A percentile compares a stretch with the other conserved stretches of the same genome.
These are phyloP conservation scores for Ellobium chinense DNA, from an alignment of 2,888 invertebrate genomes.

Conservation along the genomic window DNA sequence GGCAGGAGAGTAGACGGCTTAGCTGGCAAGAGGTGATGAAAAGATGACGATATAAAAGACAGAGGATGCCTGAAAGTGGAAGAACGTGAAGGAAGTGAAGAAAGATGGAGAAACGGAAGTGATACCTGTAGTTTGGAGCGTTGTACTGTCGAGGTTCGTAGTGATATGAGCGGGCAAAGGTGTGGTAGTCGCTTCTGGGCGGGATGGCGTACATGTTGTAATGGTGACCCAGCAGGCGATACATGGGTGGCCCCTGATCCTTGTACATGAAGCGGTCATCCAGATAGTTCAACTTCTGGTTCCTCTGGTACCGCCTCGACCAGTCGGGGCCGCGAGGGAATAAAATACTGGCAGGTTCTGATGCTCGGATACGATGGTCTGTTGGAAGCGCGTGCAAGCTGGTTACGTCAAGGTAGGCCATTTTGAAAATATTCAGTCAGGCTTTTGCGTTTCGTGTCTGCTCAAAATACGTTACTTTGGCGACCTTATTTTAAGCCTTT, in stretches of 20 bases:
- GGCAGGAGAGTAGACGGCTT: neutral
- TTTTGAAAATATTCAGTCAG: neutral
- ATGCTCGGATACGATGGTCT: neutral
- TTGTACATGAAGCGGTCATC: slow-evolving; percentile 38
- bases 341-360: slow-evolving; percentile 26
- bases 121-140: slow-evolving; percentile 22
- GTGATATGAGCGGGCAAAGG: slow-evolving; percentile 12
- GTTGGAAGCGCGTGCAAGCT: slow-evolving; percentile 28
- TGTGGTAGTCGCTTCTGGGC: slow-evolving; percentile 11
- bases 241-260: slow-evolving; percentile 45
- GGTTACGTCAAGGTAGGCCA: slow-evolving; percentile 33
- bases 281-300: neutral
- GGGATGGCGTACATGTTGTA: slow-evolving; percentile 29
- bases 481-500: no score
- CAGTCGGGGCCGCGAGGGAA: slow-evolving; percentile 34
- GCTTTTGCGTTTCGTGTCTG: no score
- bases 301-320: slow-evolving; percentile 29
- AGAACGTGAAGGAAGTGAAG: neutral
- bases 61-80: no score
- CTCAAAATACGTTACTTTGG: no score
- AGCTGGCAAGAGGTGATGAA: no score
- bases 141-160: slow-evolving; percentile 22
- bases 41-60: no score
- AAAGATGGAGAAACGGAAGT: neutral
- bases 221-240: slow-evolving; percentile 36